A percentile compares a stretch with the other conserved stretches of the same genome.
Evolutionary conservation across 2,113 vertebrate species (phyloP).

Genomic region (Mesitornis unicolor): DNA sequence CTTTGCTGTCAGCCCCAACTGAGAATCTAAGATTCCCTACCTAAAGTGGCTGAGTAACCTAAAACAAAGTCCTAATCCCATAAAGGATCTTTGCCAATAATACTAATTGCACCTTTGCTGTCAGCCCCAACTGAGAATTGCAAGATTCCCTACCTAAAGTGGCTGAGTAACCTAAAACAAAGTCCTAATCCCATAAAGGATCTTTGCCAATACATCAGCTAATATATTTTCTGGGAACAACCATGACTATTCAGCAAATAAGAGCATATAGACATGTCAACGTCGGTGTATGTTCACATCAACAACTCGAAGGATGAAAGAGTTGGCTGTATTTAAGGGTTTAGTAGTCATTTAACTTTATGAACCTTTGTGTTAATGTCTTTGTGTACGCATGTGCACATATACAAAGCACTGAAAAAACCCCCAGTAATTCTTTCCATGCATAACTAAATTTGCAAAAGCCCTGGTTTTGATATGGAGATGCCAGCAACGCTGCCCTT

Average conservation of each 20-base stretch:
- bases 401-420: neutral
- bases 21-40: neutral
- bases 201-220: neutral
- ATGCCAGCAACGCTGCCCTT: neutral
- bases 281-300: rapidly evolving
- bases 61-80: neutral
- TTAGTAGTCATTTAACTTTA: too few species aligned
- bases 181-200: neutral
- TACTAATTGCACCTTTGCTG: neutral
- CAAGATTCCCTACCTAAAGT: neutral
- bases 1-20: neutral
- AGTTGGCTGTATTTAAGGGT: too few species aligned
- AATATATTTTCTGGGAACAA: neutral
- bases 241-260: neutral
- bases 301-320: too few species aligned
- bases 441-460: neutral
- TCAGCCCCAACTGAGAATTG: neutral
- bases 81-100: too few species aligned
- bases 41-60: neutral
- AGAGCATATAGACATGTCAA: neutral
- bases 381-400: neutral
- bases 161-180: neutral
- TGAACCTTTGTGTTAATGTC: too few species aligned
- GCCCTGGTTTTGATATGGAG: neutral
- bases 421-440: rapidly evolving